These are phyloP conservation scores for Tympanuchus pallidicinctus DNA, from an alignment of 2,113 vertebrate genomes.

Conservation along the genomic window DNA sequence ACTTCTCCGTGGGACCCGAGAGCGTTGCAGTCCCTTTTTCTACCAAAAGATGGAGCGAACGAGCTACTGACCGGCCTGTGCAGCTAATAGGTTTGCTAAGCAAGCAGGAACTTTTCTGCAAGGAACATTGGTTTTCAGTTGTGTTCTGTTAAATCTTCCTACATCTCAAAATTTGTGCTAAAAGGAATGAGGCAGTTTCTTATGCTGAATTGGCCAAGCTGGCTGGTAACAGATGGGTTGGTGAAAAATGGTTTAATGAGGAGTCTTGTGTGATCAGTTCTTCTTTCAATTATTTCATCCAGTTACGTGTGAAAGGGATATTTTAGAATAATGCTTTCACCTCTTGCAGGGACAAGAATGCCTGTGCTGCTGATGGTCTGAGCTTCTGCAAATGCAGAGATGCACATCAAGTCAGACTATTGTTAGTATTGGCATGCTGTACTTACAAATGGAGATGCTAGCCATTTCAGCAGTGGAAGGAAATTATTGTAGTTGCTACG, in stretches of 20 bases:
- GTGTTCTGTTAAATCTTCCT: neutral
- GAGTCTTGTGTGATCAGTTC: neutral
- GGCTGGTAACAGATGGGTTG: slow-evolving; percentile 43
- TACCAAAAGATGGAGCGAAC: slow-evolving; percentile 62
- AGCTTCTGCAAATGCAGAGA: neutral
- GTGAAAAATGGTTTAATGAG: slow-evolving; percentile 63
- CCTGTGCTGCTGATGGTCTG: neutral
- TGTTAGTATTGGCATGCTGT: neutral
- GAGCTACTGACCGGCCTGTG: slow-evolving; percentile 2
- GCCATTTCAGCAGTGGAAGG: neutral
- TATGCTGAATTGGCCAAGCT: slow-evolving; percentile 49
- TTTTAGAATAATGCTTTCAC: slow-evolving; percentile 5
- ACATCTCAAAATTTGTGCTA: neutral
- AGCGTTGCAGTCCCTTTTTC: slow-evolving; percentile 22
- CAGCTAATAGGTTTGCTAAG: neutral
- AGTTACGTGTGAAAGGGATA: slow-evolving; percentile 10
- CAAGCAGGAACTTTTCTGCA: neutral
- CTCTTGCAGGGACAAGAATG: neutral
- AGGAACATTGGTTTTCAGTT: neutral
- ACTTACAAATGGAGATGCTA: neutral
- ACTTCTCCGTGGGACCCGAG: neutral
- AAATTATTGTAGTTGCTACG: slow-evolving; percentile 24
- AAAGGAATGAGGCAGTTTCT: slow-evolving; percentile 35
- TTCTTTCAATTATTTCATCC: slow-evolving; percentile 53
- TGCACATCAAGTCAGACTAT: neutral